Evolutionary conservation across 2,888 invertebrate genomes (phyloP), one percentile per base, ranked within the genome.

Genomic region (Spodoptera littoralis): DNA sequence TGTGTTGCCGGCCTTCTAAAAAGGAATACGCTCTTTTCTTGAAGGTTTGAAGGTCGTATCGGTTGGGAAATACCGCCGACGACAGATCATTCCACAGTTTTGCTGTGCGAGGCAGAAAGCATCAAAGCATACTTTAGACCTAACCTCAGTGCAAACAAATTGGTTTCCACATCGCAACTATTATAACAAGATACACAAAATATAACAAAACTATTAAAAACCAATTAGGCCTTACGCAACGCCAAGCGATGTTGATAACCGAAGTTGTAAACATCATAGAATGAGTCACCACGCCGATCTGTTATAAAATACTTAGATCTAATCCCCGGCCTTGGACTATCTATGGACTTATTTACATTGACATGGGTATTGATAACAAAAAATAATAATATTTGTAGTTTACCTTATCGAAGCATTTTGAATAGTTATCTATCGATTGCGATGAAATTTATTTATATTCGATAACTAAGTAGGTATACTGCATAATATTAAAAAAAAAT

Each of bases 301-400:
- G 11, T 42, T 50, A 47, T 72, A 59, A 73, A 56, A 69, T 56
- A 36, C 36, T 36, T 36, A 60, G 49, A 70, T 53, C 22, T 61
- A 65, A 65, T 65, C 47, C 46, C n/a, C 11, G 51, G 3, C 72
- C 70, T 73, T 73, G 70, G 18, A 65, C 41, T 54, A 24, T 47
- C 41, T 54, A 24, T 47, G 61, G n/a, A 66, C 54, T 72, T 51
- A 70, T 58, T 58, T 41, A 70, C 47, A 67, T 36, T 36, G 36
- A 36, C 36, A 36, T 36, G 36, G 36, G 9, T 61, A 54, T 56
- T 53, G 66, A 60, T 66, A 66, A 52, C 36, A n/a, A 43, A 48
- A 70, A 55, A 52, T 22, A 49, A 18, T 3, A 11, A 42, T 42
- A 42, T 13, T 18, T 24, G 30, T 18, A 11, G 30, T 0, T 42